Conservation (phyloP, 2,797 vertebrate species). For the Enteromius treurensis region DNA sequence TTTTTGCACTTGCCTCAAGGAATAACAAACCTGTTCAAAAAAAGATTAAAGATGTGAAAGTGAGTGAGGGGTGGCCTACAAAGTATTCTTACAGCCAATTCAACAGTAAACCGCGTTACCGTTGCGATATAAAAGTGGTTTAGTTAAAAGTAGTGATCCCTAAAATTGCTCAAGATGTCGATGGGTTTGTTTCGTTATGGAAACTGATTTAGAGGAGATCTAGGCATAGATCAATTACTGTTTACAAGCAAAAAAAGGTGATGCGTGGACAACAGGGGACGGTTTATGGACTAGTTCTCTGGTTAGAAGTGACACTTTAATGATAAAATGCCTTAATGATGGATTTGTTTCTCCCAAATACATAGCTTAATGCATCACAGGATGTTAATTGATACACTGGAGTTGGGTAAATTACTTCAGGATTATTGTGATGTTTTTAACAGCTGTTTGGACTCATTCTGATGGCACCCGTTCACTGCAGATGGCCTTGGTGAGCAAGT, state of each 20-base stretch:
- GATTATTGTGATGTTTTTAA: background rate
- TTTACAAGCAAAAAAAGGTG: background rate
- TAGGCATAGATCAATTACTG: background rate
- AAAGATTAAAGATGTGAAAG: background rate
- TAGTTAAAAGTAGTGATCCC: background rate
- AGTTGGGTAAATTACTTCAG: background rate
- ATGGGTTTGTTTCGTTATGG: background rate
- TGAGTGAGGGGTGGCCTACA: background rate
- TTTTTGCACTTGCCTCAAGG: conserved; percentile 97
- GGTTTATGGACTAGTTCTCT: background rate
- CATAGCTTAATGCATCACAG: background rate
- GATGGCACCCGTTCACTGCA: background rate
- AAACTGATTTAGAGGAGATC: background rate
- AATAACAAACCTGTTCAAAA: conserved; percentile 87
- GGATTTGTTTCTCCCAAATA: background rate
- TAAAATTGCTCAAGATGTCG: background rate
- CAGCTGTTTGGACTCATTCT: background rate
- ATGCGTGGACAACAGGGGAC: background rate
- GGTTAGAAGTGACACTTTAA: background rate
- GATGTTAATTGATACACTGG: background rate
- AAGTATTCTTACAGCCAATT: background rate
- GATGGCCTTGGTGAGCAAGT: background rate
- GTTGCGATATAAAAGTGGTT: background rate
- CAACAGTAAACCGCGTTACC: background rate
- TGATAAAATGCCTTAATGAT: background rate